Evolutionary conservation across 2,888 invertebrate genomes (phyloP).

Genomic region (Ceramica pisi): DNA sequence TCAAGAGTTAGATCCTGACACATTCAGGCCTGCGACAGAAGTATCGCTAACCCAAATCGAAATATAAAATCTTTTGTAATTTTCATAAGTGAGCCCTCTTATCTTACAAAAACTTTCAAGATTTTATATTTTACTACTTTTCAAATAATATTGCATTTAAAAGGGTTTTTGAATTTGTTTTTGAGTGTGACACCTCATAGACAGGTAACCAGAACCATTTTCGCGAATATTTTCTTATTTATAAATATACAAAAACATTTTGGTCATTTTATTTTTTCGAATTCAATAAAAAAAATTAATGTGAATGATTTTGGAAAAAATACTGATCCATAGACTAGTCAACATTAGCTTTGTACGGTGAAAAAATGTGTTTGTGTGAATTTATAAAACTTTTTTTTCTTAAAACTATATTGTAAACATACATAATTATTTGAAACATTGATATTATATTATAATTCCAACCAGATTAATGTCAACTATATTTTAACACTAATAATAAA

Average conservation of each 20-base stretch:
- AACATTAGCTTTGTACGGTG: slow-evolving; percentile 72
- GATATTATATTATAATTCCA: slow-evolving; percentile 66
- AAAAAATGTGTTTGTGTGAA: slow-evolving; percentile 68
- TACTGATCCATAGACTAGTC: slow-evolving; percentile 78
- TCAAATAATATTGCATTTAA: slow-evolving; percentile 48
- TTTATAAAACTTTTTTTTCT: slow-evolving; percentile 64
- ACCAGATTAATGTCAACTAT: slow-evolving; percentile 72
- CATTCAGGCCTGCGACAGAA: slow-evolving; percentile 53
- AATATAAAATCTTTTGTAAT: slow-evolving; percentile 80
- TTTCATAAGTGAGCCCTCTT: slow-evolving; percentile 84
- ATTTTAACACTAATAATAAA: slow-evolving; percentile 77
- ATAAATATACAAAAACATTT: slow-evolving; percentile 84
- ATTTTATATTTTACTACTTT: slow-evolving; percentile 76
- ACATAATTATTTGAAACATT: slow-evolving; percentile 71
- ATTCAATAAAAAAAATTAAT: slow-evolving; percentile 72
- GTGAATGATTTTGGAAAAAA: slow-evolving; percentile 71
- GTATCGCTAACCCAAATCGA: slow-evolving; percentile 65
- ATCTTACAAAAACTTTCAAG: slow-evolving; percentile 73
- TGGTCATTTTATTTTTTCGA: slow-evolving; percentile 81
- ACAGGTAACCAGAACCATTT: slow-evolving; percentile 66
- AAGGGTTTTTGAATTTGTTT: slow-evolving; percentile 37
- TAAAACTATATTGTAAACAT: slow-evolving; percentile 69
- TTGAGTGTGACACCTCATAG: slow-evolving; percentile 66
- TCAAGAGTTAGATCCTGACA: slow-evolving; percentile 68
- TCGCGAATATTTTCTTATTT: slow-evolving; percentile 74